Conservation (phyloP, 2,888 invertebrate species). For the Agrotis ipsilon region DNA sequence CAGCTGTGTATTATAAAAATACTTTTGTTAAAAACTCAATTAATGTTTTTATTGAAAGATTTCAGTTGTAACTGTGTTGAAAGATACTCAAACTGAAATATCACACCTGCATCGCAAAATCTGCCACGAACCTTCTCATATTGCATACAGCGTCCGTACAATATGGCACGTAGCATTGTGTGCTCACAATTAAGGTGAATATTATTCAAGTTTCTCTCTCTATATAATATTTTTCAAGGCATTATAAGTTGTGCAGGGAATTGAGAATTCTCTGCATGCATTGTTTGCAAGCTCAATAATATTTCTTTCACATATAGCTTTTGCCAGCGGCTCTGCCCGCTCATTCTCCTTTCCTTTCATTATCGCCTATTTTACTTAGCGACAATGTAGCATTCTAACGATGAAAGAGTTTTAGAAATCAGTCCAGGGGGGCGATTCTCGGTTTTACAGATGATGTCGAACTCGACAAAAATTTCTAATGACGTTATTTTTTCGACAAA, state of each 20-base stretch:
- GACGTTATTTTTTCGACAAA: too few relatives aligned
- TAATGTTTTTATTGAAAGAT: background rate
- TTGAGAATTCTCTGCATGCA: background rate
- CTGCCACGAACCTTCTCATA: constrained; percentile 30
- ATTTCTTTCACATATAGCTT: background rate
- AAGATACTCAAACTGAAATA: background rate
- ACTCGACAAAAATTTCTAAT: too few relatives aligned
- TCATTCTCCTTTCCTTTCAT: too few relatives aligned
- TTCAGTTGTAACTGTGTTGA: background rate
- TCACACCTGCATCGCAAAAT: constrained; percentile 28
- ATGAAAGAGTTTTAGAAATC: too few relatives aligned
- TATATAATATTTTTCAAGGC: constrained; percentile 24
- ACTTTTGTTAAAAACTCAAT: background rate
- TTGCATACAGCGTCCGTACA: constrained; percentile 42
- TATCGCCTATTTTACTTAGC: too few relatives aligned
- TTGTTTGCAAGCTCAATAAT: background rate
- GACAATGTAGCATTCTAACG: too few relatives aligned
- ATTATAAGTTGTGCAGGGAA: background rate
- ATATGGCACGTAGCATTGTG: constrained; percentile 54
- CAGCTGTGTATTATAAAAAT: too few relatives aligned
- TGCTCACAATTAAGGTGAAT: constrained; percentile 57
- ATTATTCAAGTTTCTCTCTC: constrained; percentile 24
- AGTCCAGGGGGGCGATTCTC: too few relatives aligned
- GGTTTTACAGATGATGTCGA: too few relatives aligned
- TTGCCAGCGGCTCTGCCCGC: too few relatives aligned